Percentiles rank a stretch among this genome's conserved stretches.
These are phyloP conservation scores for Psylliodes chrysocephalus DNA, from an alignment of 2,888 invertebrate genomes.

Conservation along the genomic window DNA sequence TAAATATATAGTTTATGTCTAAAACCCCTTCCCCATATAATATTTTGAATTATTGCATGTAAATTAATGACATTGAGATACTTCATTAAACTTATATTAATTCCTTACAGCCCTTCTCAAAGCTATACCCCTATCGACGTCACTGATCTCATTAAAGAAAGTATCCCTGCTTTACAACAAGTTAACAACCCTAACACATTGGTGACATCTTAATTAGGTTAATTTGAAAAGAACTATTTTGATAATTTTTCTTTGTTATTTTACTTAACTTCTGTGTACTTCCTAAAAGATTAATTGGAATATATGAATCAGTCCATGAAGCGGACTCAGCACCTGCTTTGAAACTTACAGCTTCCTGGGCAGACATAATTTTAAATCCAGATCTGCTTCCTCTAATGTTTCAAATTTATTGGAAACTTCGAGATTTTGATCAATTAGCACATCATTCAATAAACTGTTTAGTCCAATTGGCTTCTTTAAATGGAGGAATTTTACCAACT, in stretches of 20 bases:
- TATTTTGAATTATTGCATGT: too few species aligned
- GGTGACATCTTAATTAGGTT: too few species aligned
- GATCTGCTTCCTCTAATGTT: conserved; percentile 82
- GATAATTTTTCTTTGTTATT: conserved; percentile 7
- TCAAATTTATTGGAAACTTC: conserved; percentile 83
- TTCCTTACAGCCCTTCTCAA: too few species aligned
- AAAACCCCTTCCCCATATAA: too few species aligned
- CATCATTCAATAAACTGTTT: conserved; percentile 85
- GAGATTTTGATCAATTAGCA: conserved; percentile 78
- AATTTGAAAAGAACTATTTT: too few species aligned
- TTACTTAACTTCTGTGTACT: conserved; percentile 58
- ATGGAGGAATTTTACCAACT: conserved; percentile 67
- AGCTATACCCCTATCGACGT: too few species aligned
- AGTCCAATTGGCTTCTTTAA: conserved; percentile 80
- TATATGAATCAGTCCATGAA: conserved; percentile 76
- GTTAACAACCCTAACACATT: too few species aligned
- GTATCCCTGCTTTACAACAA: too few species aligned
- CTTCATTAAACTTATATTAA: too few species aligned
- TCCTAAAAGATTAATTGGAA: conserved; percentile 76
- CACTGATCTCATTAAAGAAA: too few species aligned
- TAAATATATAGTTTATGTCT: too few species aligned
- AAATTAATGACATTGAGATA: too few species aligned
- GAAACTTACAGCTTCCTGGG: conserved; percentile 75
- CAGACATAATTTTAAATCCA: conserved; percentile 79
- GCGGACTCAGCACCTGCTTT: conserved; percentile 72